phyloP scores from a whole-genome alignment of 1,140 invertebrate species.

The Elymnias hypermnestra region DNA sequence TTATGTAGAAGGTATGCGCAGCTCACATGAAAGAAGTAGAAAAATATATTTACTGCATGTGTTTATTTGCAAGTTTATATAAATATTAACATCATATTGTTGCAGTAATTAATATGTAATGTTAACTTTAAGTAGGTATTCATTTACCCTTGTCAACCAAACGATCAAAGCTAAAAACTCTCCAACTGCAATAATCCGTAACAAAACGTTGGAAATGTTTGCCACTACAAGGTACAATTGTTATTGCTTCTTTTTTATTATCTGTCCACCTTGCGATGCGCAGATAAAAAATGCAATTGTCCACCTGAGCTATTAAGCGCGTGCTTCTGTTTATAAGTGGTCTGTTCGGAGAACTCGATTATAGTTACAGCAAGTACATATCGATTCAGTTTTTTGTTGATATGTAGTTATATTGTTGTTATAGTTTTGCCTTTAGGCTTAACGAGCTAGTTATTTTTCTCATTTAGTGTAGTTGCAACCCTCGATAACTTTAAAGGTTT shows the following conservation, averaged over 20 bases:
- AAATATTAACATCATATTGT: too few species aligned
- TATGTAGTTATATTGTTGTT: constrained; percentile 18
- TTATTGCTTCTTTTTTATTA: constrained; percentile 33
- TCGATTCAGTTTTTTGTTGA: constrained; percentile 26
- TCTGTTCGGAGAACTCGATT: constrained; percentile 37
- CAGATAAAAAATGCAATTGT: constrained; percentile 45
- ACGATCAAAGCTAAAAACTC: too few species aligned
- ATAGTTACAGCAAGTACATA: constrained; percentile 28
- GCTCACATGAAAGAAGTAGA: too few species aligned
- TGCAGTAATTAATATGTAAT: too few species aligned
- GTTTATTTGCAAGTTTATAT: too few species aligned
- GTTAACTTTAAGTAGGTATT: too few species aligned
- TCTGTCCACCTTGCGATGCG: constrained; percentile 39
- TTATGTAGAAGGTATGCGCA: too few species aligned
- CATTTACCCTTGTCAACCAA: too few species aligned
- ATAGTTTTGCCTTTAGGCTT: constrained; percentile 6
- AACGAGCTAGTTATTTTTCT: constrained; percentile 19
- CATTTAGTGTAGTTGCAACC: too few species aligned
- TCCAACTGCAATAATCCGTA: constrained; percentile 13
- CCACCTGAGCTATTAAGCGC: constrained; percentile 45
- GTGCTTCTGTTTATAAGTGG: constrained; percentile 38
- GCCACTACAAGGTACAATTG: constrained; percentile 27
- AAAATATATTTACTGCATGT: too few species aligned
- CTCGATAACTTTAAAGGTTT: too few species aligned
- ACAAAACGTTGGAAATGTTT: constrained; percentile 24